These are phyloP conservation scores for Vulpes ferrilata DNA, from an alignment of 2,113 vertebrate species.

Conservation along the genomic window DNA sequence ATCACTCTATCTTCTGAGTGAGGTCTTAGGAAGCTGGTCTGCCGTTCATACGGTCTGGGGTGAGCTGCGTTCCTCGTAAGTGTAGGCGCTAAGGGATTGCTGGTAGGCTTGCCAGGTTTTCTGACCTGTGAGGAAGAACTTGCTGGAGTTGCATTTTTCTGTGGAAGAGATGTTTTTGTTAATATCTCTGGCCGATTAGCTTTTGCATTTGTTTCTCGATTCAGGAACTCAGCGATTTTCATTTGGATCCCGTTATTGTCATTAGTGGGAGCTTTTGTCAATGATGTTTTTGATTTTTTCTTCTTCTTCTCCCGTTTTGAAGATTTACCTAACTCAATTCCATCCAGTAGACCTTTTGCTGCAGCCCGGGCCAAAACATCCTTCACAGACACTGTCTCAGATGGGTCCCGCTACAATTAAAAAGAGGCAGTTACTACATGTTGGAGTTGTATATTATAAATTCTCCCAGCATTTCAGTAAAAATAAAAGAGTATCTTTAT, in stretches of 20 bases:
- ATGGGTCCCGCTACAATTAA: conserved; percentile 86
- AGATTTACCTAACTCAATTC: conserved; percentile 78
- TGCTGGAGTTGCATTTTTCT: neutral
- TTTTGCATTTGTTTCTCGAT: conserved; percentile 54
- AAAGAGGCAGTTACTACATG: conserved; percentile 45
- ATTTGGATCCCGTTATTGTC: conserved; percentile 59
- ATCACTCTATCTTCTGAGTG: conserved; percentile 67
- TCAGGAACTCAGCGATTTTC: conserved; percentile 81
- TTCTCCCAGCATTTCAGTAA: neutral
- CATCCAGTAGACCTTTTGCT: conserved; percentile 88
- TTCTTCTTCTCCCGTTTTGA: conserved; percentile 83
- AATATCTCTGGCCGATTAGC: neutral
- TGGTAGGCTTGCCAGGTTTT: neutral
- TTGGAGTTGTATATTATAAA: neutral
- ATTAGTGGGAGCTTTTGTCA: conserved; percentile 53
- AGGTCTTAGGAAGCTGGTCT: neutral
- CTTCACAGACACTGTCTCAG: conserved; percentile 80
- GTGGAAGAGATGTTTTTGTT: neutral
- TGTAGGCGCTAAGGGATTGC: neutral
- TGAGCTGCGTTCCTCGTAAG: neutral
- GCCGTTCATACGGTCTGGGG: fast-evolving
- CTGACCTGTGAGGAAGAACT: neutral
- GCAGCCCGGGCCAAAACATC: conserved; percentile 90
- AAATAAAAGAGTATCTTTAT: neutral
- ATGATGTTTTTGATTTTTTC: conserved; percentile 74